Evolutionary conservation across 2,113 vertebrate genomes (phyloP).

Genomic region (Pseudonaja textilis): DNA sequence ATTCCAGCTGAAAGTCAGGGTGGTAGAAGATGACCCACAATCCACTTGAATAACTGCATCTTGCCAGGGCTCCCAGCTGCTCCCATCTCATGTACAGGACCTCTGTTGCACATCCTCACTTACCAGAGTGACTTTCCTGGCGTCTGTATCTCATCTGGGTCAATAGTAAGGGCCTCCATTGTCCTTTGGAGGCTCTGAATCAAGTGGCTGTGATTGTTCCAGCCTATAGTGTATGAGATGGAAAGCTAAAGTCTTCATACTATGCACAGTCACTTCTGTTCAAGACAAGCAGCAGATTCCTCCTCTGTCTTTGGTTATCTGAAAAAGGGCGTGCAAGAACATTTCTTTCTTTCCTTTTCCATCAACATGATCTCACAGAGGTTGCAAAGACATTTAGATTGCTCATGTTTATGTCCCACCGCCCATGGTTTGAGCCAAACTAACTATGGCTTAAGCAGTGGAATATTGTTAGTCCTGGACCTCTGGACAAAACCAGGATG

Average conservation of each 20-base stretch:
- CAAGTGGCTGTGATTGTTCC: not conserved
- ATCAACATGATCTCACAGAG: not conserved
- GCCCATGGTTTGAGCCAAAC: not conserved
- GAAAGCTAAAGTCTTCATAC: not conserved
- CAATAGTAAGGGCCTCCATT: not conserved
- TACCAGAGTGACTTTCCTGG: not conserved
- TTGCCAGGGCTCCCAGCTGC: not conserved
- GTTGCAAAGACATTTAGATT: not conserved
- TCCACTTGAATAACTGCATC: not conserved
- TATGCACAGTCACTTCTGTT: not conserved
- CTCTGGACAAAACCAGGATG: not conserved
- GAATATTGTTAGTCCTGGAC: not conserved
- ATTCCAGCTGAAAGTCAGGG: not conserved
- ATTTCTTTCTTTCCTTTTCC: not conserved
- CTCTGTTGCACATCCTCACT: not conserved
- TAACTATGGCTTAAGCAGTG: not conserved
- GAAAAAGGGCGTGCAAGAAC: not conserved
- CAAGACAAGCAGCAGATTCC: not conserved
- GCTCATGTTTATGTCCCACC: not conserved
- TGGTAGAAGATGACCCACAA: not conserved
- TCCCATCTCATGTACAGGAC: not conserved
- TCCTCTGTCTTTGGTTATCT: not conserved
- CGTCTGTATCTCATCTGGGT: not conserved
- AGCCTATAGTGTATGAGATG: not conserved
- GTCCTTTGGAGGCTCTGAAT: not conserved